phyloP scores from a whole-genome alignment of 2,113 vertebrate genomes.

The Fregetta grallaria region DNA sequence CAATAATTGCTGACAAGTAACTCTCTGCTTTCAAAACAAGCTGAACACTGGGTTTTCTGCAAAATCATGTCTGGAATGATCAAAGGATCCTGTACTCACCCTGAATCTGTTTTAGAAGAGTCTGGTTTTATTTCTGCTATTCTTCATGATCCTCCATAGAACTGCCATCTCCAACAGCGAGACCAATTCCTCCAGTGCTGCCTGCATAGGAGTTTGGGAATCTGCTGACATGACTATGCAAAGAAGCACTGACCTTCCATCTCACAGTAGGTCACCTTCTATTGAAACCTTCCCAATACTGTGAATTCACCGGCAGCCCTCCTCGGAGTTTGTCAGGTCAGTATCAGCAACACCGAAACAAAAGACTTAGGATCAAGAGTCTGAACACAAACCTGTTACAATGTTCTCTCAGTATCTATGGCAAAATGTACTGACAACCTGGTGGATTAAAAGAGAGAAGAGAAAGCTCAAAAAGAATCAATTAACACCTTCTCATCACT shows the following conservation, averaged over 20 bases:
- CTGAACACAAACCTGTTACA: background rate
- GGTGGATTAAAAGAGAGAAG: background rate
- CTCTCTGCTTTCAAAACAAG: conserved; percentile 24
- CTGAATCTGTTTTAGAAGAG: background rate
- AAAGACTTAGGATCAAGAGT: background rate
- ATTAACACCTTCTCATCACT: background rate
- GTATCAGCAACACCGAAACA: background rate
- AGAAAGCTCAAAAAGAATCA: background rate
- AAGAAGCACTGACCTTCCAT: background rate
- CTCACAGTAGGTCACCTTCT: background rate
- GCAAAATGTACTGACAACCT: background rate
- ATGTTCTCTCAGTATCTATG: background rate
- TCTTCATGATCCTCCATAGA: background rate
- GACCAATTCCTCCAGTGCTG: background rate
- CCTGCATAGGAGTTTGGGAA: background rate
- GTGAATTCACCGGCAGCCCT: background rate
- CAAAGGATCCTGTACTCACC: background rate
- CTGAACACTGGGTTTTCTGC: background rate
- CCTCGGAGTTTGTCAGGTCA: background rate
- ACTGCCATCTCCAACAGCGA: background rate
- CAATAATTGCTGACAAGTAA: conserved; percentile 15
- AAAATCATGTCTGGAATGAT: background rate
- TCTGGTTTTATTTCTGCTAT: background rate
- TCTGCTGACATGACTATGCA: background rate
- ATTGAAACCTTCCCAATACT: background rate